These are phyloP conservation scores for Gracilinanus agilis DNA, from an alignment of 2,113 vertebrate species.

Conservation along the genomic window DNA sequence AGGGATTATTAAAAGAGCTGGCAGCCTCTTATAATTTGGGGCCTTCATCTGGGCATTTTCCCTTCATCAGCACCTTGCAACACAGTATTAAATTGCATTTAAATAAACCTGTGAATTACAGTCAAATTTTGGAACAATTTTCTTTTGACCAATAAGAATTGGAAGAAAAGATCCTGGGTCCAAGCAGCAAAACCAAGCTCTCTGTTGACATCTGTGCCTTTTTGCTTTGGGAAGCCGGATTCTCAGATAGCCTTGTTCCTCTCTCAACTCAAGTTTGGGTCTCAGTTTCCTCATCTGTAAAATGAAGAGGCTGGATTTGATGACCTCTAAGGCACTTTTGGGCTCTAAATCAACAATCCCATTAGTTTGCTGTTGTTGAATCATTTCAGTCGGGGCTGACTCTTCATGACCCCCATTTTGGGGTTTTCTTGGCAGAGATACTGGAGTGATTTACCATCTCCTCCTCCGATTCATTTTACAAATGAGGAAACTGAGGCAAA, in stretches of 20 bases:
- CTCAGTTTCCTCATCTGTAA: not conserved
- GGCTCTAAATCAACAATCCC: not conserved
- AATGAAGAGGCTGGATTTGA: not conserved
- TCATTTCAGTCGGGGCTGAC: too few species aligned
- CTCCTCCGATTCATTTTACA: too few species aligned
- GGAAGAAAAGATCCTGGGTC: constrained; percentile 2
- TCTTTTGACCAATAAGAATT: not conserved
- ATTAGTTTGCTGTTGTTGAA: not conserved
- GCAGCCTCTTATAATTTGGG: constrained; percentile 29
- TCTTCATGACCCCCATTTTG: too few species aligned
- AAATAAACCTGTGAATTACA: constrained; percentile 38
- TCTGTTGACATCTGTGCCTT: not conserved
- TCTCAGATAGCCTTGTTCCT: not conserved
- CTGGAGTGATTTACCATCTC: too few species aligned
- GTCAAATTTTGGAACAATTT: not conserved
- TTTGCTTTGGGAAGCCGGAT: not conserved
- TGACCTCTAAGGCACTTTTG: not conserved
- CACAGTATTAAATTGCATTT: not conserved
- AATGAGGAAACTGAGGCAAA: too few species aligned
- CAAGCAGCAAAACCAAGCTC: not conserved
- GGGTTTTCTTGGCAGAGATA: too few species aligned
- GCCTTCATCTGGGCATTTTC: constrained; percentile 18
- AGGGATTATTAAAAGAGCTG: constrained; percentile 45
- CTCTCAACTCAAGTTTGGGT: not conserved
- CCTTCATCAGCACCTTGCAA: constrained; percentile 54